A percentile compares a stretch with the other conserved stretches of the same genome.
phyloP scores from a whole-genome alignment of 2,113 vertebrate genomes.

The Poecile atricapillus region DNA sequence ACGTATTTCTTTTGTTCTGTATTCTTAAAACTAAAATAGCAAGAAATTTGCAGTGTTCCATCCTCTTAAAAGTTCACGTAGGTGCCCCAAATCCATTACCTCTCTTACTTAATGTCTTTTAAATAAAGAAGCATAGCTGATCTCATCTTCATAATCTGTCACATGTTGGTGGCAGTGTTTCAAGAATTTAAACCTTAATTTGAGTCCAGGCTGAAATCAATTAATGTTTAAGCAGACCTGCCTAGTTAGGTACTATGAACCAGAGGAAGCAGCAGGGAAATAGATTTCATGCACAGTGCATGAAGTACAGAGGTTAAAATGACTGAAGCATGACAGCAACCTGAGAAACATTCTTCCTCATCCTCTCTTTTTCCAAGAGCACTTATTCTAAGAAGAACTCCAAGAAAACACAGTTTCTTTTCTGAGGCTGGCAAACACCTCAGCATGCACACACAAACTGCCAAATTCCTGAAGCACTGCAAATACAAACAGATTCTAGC shows the following conservation, averaged over 20 bases:
- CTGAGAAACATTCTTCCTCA: not conserved
- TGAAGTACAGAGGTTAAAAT: not conserved
- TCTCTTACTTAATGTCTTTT: not conserved
- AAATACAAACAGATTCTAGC: not conserved
- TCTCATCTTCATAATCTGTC: not conserved
- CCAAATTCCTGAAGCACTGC: not conserved
- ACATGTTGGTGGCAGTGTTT: not conserved
- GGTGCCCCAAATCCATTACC: not conserved
- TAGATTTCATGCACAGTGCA: not conserved
- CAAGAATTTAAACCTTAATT: not conserved
- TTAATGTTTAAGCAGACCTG: not conserved
- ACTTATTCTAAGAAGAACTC: not conserved
- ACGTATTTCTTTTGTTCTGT: not conserved
- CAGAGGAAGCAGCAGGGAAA: not conserved
- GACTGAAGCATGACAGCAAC: not conserved
- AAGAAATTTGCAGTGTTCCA: not conserved
- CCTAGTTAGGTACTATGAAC: not conserved
- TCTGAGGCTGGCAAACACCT: not conserved
- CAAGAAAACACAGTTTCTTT: not conserved
- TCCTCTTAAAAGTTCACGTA: not conserved
- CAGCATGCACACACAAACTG: not conserved
- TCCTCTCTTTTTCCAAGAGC: not conserved
- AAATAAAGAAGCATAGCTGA: not conserved
- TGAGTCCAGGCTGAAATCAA: not conserved
- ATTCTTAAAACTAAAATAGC: not conserved